Conservation (phyloP, 2,797 vertebrate genomes). For the Lindbergichthys nudifrons region DNA sequence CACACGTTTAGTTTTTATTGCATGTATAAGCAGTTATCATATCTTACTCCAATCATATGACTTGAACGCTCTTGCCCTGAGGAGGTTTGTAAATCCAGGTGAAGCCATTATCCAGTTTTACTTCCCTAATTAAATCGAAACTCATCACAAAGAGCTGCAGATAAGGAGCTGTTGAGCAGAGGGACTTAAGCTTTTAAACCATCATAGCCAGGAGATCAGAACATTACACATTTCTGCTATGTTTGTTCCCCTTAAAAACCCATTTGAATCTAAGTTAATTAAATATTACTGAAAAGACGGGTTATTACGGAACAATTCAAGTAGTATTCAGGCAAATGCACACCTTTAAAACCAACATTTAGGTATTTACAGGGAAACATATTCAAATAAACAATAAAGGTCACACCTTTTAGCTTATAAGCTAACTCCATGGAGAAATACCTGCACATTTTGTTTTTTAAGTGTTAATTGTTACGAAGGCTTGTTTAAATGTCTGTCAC, state of each 20-base stretch:
- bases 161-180: constrained; percentile 3
- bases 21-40: neutral
- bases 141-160: neutral
- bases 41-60: neutral
- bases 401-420: constrained; percentile 20
- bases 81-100: constrained; percentile 3
- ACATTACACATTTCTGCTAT: neutral
- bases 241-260: neutral
- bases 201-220: neutral
- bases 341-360: neutral
- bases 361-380: neutral
- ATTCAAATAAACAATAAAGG: constrained; percentile 21
- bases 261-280: neutral
- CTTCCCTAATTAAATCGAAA: neutral
- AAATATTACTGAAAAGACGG: neutral
- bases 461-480: constrained; percentile 2
- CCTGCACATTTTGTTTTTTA: constrained; percentile 17
- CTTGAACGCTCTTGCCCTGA: neutral
- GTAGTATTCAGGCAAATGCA: neutral
- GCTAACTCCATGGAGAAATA: neutral
- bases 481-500: neutral
- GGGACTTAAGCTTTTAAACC: neutral
- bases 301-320: neutral
- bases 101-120: neutral
- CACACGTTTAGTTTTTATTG: neutral